phyloP scores from a whole-genome alignment of 2,888 invertebrate genomes.

The Cerceris ruficornis region DNA sequence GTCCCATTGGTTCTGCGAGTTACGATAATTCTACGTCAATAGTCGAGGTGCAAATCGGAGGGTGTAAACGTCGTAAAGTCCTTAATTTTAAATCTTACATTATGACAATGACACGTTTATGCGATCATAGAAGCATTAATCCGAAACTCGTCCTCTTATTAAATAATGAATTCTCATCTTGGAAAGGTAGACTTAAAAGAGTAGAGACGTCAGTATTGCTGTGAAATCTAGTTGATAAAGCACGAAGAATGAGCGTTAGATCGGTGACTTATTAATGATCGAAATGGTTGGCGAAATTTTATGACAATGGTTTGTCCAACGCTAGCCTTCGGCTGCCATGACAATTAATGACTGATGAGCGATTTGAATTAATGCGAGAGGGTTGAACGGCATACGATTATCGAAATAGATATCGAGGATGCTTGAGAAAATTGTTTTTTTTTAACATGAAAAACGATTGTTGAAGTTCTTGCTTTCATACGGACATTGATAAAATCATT shows the following conservation, averaged over 20 bases:
- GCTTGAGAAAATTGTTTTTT: background rate
- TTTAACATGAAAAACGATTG: too few relatives aligned
- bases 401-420: background rate
- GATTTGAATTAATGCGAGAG: background rate
- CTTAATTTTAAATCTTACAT: slow-evolving; percentile 26
- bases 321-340: background rate
- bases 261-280: background rate
- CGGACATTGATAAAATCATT: too few relatives aligned
- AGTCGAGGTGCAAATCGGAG: slow-evolving; percentile 21
- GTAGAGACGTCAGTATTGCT: slow-evolving; percentile 11
- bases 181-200: slow-evolving; percentile 9
- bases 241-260: background rate
- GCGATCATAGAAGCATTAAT: slow-evolving; percentile 22
- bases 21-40: slow-evolving; percentile 13
- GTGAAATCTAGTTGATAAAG: background rate
- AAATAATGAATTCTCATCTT: background rate
- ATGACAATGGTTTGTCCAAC: background rate
- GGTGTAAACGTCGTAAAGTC: slow-evolving; percentile 18
- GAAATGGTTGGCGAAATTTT: background rate
- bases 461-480: too few relatives aligned
- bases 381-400: background rate
- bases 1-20: background rate
- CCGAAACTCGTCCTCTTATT: background rate
- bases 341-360: background rate
- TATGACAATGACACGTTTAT: slow-evolving; percentile 22